Evolutionary conservation across 2,797 vertebrate genomes (phyloP).

Genomic region (Enteromius argenteus): DNA sequence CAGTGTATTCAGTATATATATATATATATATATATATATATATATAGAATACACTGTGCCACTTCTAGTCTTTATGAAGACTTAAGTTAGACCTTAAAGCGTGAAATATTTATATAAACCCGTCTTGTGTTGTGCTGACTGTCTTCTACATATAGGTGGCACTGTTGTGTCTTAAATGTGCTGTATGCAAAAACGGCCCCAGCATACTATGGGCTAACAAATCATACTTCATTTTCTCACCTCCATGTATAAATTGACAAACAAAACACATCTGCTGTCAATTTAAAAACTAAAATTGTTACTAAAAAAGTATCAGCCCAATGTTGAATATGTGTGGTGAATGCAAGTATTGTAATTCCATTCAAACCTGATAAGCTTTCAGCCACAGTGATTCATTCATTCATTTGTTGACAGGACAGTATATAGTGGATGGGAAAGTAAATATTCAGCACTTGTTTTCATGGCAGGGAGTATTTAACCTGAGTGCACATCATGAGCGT

Average conservation of each 20-base stretch:
- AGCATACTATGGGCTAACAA: not conserved
- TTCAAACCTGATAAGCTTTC: not conserved
- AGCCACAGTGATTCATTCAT: too few relatives aligned
- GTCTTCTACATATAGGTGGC: slow-evolving; percentile 43
- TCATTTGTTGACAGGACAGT: not conserved
- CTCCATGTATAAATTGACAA: not conserved
- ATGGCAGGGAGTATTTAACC: not conserved
- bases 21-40: too few relatives aligned
- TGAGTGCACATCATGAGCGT: not conserved
- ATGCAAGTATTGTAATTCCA: not conserved
- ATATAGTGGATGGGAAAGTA: not conserved
- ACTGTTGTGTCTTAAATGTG: slow-evolving; percentile 45
- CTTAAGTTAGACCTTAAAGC: not conserved
- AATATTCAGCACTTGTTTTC: not conserved
- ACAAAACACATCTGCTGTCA: not conserved
- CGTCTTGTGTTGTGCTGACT: slow-evolving; percentile 17
- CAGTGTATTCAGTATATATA: too few relatives aligned
- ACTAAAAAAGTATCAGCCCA: not conserved
- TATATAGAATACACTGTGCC: not conserved
- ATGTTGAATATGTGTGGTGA: not conserved
- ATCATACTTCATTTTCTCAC: not conserved
- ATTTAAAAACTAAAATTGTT: not conserved
- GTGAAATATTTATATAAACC: not conserved
- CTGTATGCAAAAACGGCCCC: not conserved
- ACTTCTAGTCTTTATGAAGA: not conserved